Percentiles rank a stretch among this genome's conserved stretches.
Evolutionary conservation across 2,797 vertebrate species (phyloP).

Genomic region (Neosilurus mollespiculum): DNA sequence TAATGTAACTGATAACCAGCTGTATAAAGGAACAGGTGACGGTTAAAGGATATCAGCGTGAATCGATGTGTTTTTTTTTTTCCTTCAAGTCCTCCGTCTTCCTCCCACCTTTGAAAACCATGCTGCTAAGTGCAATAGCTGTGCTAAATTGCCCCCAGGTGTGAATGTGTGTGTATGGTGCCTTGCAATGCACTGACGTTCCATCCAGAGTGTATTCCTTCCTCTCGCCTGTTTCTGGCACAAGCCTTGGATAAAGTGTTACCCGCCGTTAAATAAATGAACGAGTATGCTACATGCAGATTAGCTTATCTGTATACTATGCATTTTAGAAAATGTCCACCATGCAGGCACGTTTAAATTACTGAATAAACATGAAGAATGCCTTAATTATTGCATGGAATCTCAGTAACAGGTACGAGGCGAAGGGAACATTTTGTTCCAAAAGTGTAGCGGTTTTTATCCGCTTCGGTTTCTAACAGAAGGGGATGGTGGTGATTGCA

Average conservation of each 20-base stretch:
- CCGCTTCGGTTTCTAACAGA: slow-evolving; percentile 54
- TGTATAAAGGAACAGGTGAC: neutral
- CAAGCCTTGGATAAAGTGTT: neutral
- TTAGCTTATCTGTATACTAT: neutral
- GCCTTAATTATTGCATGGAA: slow-evolving; percentile 53
- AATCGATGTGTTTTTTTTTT: neutral
- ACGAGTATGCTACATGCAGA: neutral
- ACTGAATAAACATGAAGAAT: slow-evolving; percentile 37
- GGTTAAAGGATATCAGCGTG: slow-evolving; percentile 1
- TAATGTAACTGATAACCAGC: neutral
- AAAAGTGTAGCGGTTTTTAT: slow-evolving; percentile 56
- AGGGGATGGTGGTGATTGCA: slow-evolving; percentile 55
- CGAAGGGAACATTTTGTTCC: slow-evolving; percentile 48
- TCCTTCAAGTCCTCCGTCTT: neutral
- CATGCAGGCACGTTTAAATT: neutral
- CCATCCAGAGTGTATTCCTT: neutral
- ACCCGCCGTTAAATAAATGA: neutral
- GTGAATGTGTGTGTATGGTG: neutral
- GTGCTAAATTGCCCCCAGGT: neutral
- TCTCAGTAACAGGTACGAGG: slow-evolving; percentile 35
- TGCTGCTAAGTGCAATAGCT: neutral
- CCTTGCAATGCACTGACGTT: neutral
- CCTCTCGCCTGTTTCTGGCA: neutral
- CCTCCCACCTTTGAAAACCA: neutral
- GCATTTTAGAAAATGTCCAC: neutral